Base-by-base conservation (phyloP, 2,113 vertebrate genomes). In the Ictidomys tridecemlineatus region DNA sequence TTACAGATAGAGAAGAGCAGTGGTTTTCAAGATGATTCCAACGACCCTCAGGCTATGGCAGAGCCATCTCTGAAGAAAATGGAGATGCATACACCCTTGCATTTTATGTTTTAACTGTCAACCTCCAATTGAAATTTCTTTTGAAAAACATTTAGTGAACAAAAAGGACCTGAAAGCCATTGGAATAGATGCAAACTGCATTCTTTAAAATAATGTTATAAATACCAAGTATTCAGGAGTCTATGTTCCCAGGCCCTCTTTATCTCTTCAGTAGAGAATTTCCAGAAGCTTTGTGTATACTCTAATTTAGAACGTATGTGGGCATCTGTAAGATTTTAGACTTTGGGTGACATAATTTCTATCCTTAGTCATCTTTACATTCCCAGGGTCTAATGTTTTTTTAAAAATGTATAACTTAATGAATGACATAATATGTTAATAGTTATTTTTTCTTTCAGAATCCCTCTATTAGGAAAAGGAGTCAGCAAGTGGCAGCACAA, bases 371-470 rank as follows among this genome's bases (percentile, higher is more conserved):
- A 42, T 69, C 26, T 67, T 63, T 67, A 69, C 61, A 48, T 45
- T 69, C 18, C 26, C 6, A 77, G 42, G 45, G 11, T 30, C 2
- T 14, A 85, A 16, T 12, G 73, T 16, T 51, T 82, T 30, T 72
- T 42, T 67, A 73, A 74, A 73, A 74, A 72, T 58, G 18, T 37
- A 1, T 56, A 65, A 93, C 28, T 11, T 4, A 86, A 58, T 85
- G 4, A 96, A 88, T 53, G n/a, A 53, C 92, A 51, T 51, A 17
- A 22, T 84, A 56, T 74, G 80, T 26, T 69, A 4, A 22, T 30
- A 72, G 48, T 51, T 77, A 48, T 48, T 53, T 51, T 76, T 17
- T 67, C 67, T 94, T 53, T 58, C 30, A 77, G 83, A 88, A 79
- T 87, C 42, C 48, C n/a, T 78, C 86, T 30, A 61, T 80, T n/a